Evolutionary conservation across 1,140 invertebrate species (phyloP).

Genomic region (Heliothis subflexa): DNA sequence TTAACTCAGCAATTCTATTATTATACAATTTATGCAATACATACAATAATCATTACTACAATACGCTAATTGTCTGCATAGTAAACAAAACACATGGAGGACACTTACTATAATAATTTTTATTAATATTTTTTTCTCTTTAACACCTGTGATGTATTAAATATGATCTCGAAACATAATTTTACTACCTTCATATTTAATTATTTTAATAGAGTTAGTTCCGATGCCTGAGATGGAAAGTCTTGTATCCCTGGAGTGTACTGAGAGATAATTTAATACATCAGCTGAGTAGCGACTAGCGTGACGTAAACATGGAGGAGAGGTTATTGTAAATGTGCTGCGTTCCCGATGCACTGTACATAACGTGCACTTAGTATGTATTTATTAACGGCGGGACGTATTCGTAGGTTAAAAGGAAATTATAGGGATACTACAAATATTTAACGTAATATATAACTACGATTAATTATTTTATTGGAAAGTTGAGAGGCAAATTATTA

Average conservation of each 20-base stretch:
- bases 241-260: slow-evolving; percentile 63
- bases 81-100: slow-evolving; percentile 29
- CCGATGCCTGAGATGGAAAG: slow-evolving; percentile 57
- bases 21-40: slow-evolving; percentile 1
- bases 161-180: slow-evolving; percentile 86
- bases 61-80: background rate
- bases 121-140: slow-evolving; percentile 78
- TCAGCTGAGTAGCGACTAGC: slow-evolving; percentile 64
- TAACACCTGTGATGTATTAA: slow-evolving; percentile 86
- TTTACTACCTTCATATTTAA: slow-evolving; percentile 83
- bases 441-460: slow-evolving; percentile 60
- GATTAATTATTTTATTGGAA: slow-evolving; percentile 49
- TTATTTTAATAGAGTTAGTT: slow-evolving; percentile 76
- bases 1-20: slow-evolving; percentile 6
- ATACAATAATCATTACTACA: background rate
- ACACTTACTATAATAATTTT: slow-evolving; percentile 59
- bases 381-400: slow-evolving; percentile 63
- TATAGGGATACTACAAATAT: slow-evolving; percentile 69
- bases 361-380: slow-evolving; percentile 71
- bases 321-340: slow-evolving; percentile 42
- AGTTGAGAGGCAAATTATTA: slow-evolving; percentile 47
- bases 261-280: slow-evolving; percentile 85
- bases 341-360: slow-evolving; percentile 72
- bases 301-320: slow-evolving; percentile 31
- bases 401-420: slow-evolving; percentile 44